Conservation (phyloP, 2,797 vertebrate genomes). For the Babyrousa celebensis region DNA sequence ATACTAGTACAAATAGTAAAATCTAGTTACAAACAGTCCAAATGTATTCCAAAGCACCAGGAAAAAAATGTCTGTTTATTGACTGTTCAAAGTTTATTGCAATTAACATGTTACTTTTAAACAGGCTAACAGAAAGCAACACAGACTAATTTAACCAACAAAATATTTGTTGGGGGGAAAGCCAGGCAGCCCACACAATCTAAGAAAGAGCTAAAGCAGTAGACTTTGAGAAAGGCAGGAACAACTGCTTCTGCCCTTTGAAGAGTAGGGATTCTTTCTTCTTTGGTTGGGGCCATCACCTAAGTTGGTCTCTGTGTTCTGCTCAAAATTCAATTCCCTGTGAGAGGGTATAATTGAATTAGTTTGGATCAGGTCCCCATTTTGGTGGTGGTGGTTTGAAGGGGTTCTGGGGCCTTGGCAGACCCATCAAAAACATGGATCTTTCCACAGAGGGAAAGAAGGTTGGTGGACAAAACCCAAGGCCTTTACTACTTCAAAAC, state of each 20-base stretch:
- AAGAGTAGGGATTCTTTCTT: neutral
- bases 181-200: neutral
- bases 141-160: conserved; percentile 40
- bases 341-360: neutral
- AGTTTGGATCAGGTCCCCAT: neutral
- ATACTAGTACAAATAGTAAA: neutral
- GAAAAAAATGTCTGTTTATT: too few species aligned
- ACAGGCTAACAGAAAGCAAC: conserved; percentile 41
- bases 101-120: conserved; percentile 67
- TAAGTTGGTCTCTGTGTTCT: neutral
- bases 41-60: neutral
- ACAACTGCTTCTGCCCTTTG: neutral
- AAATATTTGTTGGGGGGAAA: neutral
- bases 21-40: neutral
- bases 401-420: neutral
- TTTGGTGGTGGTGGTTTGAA: neutral
- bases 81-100: neutral
- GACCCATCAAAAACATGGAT: neutral
- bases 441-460: neutral
- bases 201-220: neutral
- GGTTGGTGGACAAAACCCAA: neutral
- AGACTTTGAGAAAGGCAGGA: neutral
- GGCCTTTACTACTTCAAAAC: neutral
- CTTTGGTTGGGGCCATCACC: neutral
- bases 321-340: neutral